Conservation (phyloP, 2,888 invertebrate species). For the Orthonychiurus folsomi region DNA sequence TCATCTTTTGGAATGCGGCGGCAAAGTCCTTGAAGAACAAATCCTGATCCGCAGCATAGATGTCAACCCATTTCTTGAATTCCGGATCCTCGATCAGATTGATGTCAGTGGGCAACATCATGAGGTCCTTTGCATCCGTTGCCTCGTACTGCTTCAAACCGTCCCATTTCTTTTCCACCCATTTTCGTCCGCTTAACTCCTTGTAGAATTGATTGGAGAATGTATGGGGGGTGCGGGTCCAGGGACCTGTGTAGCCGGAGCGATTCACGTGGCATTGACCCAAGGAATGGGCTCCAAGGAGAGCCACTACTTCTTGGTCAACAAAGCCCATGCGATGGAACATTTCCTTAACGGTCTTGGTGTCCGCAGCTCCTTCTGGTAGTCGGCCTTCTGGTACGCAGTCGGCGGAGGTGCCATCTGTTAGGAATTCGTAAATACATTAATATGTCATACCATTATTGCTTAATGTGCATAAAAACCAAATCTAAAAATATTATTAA, state of each 20-base stretch:
- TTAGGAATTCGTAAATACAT: no score
- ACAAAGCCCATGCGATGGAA: conserved; percentile 33
- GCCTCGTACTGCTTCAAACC: conserved; percentile 30
- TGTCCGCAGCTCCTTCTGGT: conserved; percentile 28
- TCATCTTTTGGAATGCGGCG: conserved; percentile 25
- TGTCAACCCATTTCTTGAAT: conserved; percentile 30
- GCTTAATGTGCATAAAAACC: no score
- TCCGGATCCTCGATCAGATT: conserved; percentile 24
- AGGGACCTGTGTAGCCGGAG: conserved; percentile 31
- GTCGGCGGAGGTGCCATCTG: conserved; percentile 28
- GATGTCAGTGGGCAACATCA: conserved; percentile 26
- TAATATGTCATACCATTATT: no score
- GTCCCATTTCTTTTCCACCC: conserved; percentile 28
- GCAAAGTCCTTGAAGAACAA: conserved; percentile 28
- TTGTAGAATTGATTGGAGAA: conserved; percentile 27
- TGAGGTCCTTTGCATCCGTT: conserved; percentile 27
- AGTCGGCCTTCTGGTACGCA: conserved; percentile 32
- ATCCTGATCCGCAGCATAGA: conserved; percentile 30
- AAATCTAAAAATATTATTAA: no score
- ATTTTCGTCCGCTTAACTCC: conserved; percentile 24
- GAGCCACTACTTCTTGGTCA: conserved; percentile 29
- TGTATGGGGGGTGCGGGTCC: conserved; percentile 28
- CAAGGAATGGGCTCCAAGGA: conserved; percentile 30
- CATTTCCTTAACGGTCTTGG: conserved; percentile 25
- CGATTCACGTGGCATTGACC: conserved; percentile 31